Evolutionary conservation across 1,140 invertebrate genomes (phyloP), one percentile per base, ranked within the genome.

Genomic region (Zelostemma sp.): DNA sequence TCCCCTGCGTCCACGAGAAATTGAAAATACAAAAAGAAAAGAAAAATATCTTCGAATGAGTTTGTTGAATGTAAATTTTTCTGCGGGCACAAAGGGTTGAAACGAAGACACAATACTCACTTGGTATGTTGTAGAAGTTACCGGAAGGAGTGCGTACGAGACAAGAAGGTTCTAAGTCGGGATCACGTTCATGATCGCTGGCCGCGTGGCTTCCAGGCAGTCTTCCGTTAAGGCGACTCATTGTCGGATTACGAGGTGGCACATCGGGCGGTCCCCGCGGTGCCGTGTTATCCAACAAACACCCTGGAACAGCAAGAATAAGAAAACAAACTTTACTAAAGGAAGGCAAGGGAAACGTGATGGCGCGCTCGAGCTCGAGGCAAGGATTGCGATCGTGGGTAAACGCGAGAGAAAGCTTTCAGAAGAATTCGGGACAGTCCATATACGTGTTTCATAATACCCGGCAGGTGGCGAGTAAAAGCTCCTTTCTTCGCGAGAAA

Each of bases 91-190:
- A 25, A 25, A 25, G 35, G 12, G 35, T 38, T 14, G 35, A 54
- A 18, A 43, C 1, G 19, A 55, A 47, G 28, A 1, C 28, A 11
- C 12, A 14, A 62, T 62, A 81, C 84, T 82, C 60, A 85, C 92
- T 91, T 85, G 94, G 94, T 90, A 96, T 94, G 79, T 82, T 85
- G 88, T 95, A 96, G 81, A 96, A 94, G 88, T 94, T 95, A 78
- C 94, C 95, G 64, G 93, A 95, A 69, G 93, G 91, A 54, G 93
- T 95, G 82, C 94, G 90, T 74, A 96, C 93, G 74, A 96, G 89
- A 86, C 94, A 96, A 79, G 94, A 94, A 69, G 94, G 93, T 85
- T 96, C 95, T 84, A 96, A 94, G 82, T 96, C 94, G 72, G 88
- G 89, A 79, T 88, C 88, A 83, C 93, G 92, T 76, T 92, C 90